These are phyloP conservation scores for Aurelia aurita DNA, from an alignment of 30 jellyfish, hydroid and myxozoan genomes.

Conservation along the genomic window DNA sequence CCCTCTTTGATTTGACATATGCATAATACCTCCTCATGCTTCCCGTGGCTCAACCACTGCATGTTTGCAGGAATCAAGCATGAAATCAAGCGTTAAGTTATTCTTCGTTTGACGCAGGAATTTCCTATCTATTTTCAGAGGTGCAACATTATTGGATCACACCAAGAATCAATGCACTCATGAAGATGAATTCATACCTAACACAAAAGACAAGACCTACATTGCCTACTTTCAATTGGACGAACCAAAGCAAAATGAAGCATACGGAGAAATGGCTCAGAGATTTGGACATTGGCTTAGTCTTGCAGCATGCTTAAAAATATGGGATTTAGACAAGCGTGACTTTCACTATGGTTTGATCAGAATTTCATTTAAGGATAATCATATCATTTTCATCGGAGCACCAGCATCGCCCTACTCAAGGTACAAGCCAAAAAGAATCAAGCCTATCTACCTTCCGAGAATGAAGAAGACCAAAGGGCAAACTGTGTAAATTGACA, in stretches of 20 bases:
- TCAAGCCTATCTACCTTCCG: slow-evolving; percentile 62
- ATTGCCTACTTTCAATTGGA: slow-evolving; percentile 73
- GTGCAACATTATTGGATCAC: slow-evolving; percentile 85
- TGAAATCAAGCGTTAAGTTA: too few relatives aligned
- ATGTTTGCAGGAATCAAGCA: too few relatives aligned
- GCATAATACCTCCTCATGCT: too few relatives aligned
- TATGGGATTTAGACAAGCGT: slow-evolving; percentile 93
- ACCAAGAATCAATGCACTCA: slow-evolving; percentile 77
- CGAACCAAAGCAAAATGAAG: not conserved
- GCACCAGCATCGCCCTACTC: slow-evolving; percentile 77
- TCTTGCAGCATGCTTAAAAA: slow-evolving; percentile 79
- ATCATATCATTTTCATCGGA: slow-evolving; percentile 82
- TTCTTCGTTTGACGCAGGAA: too few relatives aligned
- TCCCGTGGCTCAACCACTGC: too few relatives aligned
- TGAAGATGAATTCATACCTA: slow-evolving; percentile 79
- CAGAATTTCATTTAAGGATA: slow-evolving; percentile 82
- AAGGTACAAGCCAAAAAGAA: slow-evolving; percentile 70
- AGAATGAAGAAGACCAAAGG: not conserved
- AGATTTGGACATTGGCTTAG: slow-evolving; percentile 43
- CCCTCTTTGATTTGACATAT: too few relatives aligned
- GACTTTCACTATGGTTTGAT: slow-evolving; percentile 83
- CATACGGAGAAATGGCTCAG: not conserved
- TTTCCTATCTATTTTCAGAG: slow-evolving; percentile 28
- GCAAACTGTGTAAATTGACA: too few relatives aligned
- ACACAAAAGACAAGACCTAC: slow-evolving; percentile 85